Evolutionary conservation across 2,888 invertebrate species (phyloP).

Genomic region (Aspidapion aeneum): DNA sequence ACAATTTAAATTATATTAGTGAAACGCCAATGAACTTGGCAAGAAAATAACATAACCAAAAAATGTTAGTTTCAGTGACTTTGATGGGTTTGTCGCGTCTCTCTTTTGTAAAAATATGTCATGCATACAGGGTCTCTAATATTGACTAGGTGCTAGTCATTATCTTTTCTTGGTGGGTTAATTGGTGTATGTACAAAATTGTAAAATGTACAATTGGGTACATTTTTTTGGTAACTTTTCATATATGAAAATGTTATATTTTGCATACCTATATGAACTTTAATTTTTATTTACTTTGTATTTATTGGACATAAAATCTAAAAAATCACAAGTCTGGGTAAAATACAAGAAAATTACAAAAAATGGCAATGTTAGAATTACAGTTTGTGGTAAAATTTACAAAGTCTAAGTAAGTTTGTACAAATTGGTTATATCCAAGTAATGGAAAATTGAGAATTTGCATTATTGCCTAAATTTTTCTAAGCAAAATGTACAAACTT

Average conservation of each 20-base stretch:
- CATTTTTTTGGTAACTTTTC: constrained; percentile 50
- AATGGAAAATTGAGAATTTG: neutral
- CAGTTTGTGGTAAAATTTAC: constrained; percentile 28
- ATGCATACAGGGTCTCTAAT: no score
- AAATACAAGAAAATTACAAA: constrained; percentile 31
- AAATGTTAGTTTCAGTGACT: no score
- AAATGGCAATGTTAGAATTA: constrained; percentile 41
- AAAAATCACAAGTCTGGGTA: constrained; percentile 47
- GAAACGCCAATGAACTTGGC: no score
- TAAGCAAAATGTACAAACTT: constrained; percentile 22
- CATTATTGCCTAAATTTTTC: neutral
- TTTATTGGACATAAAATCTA: constrained; percentile 11
- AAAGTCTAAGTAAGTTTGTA: constrained; percentile 5
- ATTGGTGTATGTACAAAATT: constrained; percentile 40
- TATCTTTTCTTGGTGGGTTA: constrained; percentile 32
- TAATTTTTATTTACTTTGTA: constrained; percentile 1
- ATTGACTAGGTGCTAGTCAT: constrained; percentile 48
- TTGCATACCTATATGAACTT: neutral
- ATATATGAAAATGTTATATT: constrained; percentile 39
- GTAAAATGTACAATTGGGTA: constrained; percentile 39
- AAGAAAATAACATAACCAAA: no score
- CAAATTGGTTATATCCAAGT: neutral
- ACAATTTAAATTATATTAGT: no score
- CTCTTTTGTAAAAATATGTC: no score
- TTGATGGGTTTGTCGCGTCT: no score